phyloP scores from a whole-genome alignment of 2,888 invertebrate species.

The Gerris lacustris region DNA sequence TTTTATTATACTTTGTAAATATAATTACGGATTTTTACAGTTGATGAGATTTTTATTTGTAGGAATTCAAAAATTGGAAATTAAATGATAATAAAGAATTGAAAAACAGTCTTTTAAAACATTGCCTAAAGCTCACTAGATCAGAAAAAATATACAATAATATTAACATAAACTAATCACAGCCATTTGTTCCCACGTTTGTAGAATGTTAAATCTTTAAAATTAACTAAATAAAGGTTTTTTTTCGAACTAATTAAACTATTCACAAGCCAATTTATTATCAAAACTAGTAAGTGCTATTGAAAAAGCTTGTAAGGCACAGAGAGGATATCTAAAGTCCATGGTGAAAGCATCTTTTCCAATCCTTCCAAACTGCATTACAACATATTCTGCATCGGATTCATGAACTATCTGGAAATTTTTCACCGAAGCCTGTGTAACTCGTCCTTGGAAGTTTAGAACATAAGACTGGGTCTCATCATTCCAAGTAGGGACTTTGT shows the following conservation, averaged over 20 bases:
- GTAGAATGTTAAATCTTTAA: too few species aligned
- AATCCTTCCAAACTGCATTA: conserved; percentile 97
- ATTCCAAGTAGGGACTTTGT: conserved; percentile 99
- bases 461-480: conserved; percentile 99
- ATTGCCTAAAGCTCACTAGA: too few species aligned
- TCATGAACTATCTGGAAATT: conserved; percentile 99
- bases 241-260: conserved; percentile 32
- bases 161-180: too few species aligned
- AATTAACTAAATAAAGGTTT: too few species aligned
- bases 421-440: conserved; percentile 96
- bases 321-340: conserved; percentile 96
- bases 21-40: too few species aligned
- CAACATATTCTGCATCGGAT: conserved; percentile 93
- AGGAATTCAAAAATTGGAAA: too few species aligned
- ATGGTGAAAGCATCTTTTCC: conserved; percentile 98
- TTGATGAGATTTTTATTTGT: too few species aligned
- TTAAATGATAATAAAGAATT: too few species aligned
- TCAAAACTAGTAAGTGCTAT: conserved; percentile 98
- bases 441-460: conserved; percentile 95
- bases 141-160: too few species aligned
- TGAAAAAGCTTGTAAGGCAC: conserved; percentile 94
- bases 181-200: too few species aligned
- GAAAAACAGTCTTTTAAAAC: too few species aligned
- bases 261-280: conserved; percentile 97
- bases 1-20: too few species aligned